A percentile compares a stretch with the other conserved stretches of the same genome.
Evolutionary conservation across 2,888 invertebrate genomes (phyloP).

Genomic region (Vanessa cardui): DNA sequence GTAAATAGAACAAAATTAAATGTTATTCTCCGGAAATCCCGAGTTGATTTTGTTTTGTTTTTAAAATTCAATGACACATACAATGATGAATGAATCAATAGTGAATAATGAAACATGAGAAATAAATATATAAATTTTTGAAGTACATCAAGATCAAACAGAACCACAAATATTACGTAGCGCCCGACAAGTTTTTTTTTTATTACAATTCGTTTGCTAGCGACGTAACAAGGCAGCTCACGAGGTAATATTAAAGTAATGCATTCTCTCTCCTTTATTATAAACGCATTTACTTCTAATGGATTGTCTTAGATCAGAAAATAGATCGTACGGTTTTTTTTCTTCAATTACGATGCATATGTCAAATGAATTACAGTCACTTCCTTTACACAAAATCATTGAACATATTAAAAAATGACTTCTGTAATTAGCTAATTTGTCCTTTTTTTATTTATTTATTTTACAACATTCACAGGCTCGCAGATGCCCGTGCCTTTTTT

Average conservation of each 20-base stretch:
- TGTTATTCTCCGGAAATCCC: no score
- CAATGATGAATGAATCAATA: no score
- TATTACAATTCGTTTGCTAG: slow-evolving; percentile 19
- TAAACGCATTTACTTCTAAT: slow-evolving; percentile 68
- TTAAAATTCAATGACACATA: no score
- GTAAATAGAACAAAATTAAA: no score
- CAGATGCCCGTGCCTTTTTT: no score
- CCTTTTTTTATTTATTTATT: no score
- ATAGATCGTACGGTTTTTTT: slow-evolving; percentile 30
- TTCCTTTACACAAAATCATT: neutral
- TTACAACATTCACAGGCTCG: no score
- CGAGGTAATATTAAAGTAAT: slow-evolving; percentile 66
- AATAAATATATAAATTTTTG: no score
- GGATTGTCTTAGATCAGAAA: slow-evolving; percentile 46
- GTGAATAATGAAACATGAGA: no score
- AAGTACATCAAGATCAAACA: slow-evolving; percentile 21
- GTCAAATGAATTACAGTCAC: neutral
- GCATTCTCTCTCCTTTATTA: slow-evolving; percentile 70
- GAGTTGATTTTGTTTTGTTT: no score
- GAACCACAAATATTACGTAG: slow-evolving; percentile 22
- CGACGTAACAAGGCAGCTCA: slow-evolving; percentile 62
- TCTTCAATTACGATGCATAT: slow-evolving; percentile 10
- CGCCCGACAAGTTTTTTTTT: slow-evolving; percentile 34
- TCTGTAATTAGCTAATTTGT: neutral
- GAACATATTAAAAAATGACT: neutral